phyloP scores from a whole-genome alignment of 2,888 invertebrate species.

The Trachelus tabidus region DNA sequence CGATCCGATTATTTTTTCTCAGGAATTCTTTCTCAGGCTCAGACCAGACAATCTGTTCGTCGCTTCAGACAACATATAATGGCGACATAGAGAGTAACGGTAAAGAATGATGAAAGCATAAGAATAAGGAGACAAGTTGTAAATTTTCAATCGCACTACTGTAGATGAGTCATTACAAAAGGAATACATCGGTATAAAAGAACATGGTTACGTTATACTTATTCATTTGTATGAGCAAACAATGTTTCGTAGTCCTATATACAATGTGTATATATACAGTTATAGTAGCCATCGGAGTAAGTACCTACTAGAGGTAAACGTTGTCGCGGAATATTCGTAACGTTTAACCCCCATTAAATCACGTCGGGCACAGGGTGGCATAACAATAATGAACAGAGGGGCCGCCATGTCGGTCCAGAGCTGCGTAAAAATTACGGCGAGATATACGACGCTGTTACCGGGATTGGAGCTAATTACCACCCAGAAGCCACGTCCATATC shows the following conservation, averaged over 20 bases:
- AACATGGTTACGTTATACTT: not conserved
- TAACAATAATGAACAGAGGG: conserved; percentile 53
- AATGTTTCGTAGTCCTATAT: not conserved
- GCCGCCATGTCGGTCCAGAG: conserved; percentile 44
- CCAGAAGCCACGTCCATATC: conserved; percentile 56
- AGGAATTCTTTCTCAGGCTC: not conserved
- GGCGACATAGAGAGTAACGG: not conserved
- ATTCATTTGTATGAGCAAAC: not conserved
- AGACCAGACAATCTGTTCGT: not conserved
- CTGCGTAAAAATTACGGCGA: conserved; percentile 51
- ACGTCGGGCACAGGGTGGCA: conserved; percentile 22
- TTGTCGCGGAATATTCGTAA: not conserved
- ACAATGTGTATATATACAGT: not conserved
- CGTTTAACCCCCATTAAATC: conserved; percentile 22
- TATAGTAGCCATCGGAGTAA: not conserved
- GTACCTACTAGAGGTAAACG: not conserved
- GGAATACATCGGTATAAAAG: not conserved
- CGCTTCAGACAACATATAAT: not conserved
- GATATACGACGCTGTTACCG: conserved; percentile 60
- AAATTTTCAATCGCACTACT: not conserved
- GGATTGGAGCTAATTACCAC: conserved; percentile 63
- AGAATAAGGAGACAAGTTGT: not conserved
- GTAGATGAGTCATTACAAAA: not conserved
- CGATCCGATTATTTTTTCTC: not conserved
- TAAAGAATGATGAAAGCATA: not conserved